Evolutionary conservation across 2,888 invertebrate genomes (phyloP).

Genomic region (Campoplex nolae): DNA sequence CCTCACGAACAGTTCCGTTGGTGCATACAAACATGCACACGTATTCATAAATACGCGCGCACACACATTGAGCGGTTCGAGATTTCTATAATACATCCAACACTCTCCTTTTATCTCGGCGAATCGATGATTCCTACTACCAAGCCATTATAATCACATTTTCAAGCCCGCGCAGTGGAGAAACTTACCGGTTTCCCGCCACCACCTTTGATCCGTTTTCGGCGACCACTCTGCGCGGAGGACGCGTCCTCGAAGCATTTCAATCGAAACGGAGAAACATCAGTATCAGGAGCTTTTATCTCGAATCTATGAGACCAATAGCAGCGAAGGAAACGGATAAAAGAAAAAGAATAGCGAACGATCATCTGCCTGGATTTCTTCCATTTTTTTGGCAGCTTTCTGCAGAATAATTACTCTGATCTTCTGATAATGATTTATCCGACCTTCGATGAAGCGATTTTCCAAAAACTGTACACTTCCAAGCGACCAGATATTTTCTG

Average conservation of each 20-base stretch:
- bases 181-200: slow-evolving; percentile 13
- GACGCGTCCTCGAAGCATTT: background rate
- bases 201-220: slow-evolving; percentile 24
- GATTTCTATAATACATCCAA: slow-evolving; percentile 33
- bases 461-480: background rate
- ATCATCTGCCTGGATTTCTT: too few relatives aligned
- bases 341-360: too few relatives aligned
- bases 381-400: too few relatives aligned
- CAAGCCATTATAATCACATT: slow-evolving; percentile 22
- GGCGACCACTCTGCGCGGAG: background rate
- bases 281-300: background rate
- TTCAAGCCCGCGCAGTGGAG: background rate
- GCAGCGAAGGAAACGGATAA: background rate
- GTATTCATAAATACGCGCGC: background rate
- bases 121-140: slow-evolving; percentile 41
- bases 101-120: slow-evolving; percentile 25
- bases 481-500: background rate
- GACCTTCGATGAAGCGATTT: background rate
- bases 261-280: background rate
- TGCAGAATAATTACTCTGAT: too few relatives aligned
- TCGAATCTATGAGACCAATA: background rate
- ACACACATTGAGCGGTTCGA: background rate
- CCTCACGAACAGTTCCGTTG: slow-evolving; percentile 45
- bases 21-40: background rate
- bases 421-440: background rate